Base-by-base conservation (phyloP, 2,888 invertebrate species). In the Clostera curtula region DNA sequence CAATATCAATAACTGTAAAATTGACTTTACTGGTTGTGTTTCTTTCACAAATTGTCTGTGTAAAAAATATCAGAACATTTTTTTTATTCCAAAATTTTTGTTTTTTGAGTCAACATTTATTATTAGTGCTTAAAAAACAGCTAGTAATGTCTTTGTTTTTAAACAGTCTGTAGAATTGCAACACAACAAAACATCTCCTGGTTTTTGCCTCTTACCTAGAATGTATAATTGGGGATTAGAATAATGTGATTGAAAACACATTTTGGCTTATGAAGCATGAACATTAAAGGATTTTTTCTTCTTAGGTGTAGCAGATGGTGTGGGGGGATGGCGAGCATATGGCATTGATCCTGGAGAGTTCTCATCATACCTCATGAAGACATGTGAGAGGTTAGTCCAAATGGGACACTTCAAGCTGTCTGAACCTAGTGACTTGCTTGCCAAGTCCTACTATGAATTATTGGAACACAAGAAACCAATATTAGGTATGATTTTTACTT, bases 321-420 rank as follows among this genome's bases (percentile, higher is more conserved):
- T 98, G 28, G 98, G 98, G 29, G 98, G 98, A 26, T 98, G 98
- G 98, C 88, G 97, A 58, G 93, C 94, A 40, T 97, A 98, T 71
- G 98, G 98, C 26, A 94, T 98, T 49, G 98, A 98, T 79, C 98
- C 98, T 1, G 97, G 98, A 26, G 93, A 93, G 68, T 98, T 98
- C 82, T 96, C 98, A 5, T 89, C 91, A 40, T 93, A 95, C 61
- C 86, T 98, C 50, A 98, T 98, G 98, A 90, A 88, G 66, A 93
- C 95, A 14, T 98, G 98, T 67, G 96, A 97, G 77, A 89, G 96
- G 49, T 88, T 98, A 56, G 96, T 97, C 44, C 89, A 90, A 54
- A 89, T 92, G 85, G 97, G 96, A 33, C 90, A 91, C 62, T 97
- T 97, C 67, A 90, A 90, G 58, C 91, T 96, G 34, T 88, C 89